Base-by-base conservation (phyloP, 2,888 invertebrate genomes). In the Andrena trimmerana region DNA sequence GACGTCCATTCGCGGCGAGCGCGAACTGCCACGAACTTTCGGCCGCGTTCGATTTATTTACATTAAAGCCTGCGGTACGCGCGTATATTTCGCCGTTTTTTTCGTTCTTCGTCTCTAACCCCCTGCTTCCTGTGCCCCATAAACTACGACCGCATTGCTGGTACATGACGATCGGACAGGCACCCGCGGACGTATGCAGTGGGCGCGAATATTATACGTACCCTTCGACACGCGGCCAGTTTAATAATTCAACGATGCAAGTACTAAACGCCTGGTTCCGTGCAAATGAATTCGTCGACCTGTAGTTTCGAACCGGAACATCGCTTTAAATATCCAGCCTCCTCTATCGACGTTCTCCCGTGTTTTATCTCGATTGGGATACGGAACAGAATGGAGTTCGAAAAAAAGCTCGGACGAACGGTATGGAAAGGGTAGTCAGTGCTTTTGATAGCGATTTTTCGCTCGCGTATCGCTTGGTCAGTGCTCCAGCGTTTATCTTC, bases 21-120 rank as follows among this genome's bases (percentile, higher is more conserved):
- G 83, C 62, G 57, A 20, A 27, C 65, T 52, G 74, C 54, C 78
- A 36, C 57, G 68, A 71, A 68, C 63, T 79, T 75, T 78, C 74
- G 33, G 20, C 57, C 59, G 27, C 48, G 69, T 84, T 79, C 84
- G 84, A 84, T 84, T 83, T 79, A 80, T 84, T 72, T 68, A 31
- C 69, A 83, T 84, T 70, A 79, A 74, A 76, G 62, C 62, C 42
- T 24, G 24, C 10, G 42, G 42, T 27, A 27, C 52, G 63, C 62
- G 71, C 66, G 75, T 80, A 83, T 81, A 83, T 83, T 83, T 60
- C 24, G 8, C 42, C 50, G 29, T 42, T 36, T 42, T 42, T 10
- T 20, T 52, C 54, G 29, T 62, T 52, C 31, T 36, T 33, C 27
- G 13, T n/a, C 8, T 7, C 13, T 2, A 13, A 10, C 10, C 13